A percentile compares a stretch with the other conserved stretches of the same genome.
Evolutionary conservation across 2,888 invertebrate genomes (phyloP).

Genomic region (Andrena praecox): DNA sequence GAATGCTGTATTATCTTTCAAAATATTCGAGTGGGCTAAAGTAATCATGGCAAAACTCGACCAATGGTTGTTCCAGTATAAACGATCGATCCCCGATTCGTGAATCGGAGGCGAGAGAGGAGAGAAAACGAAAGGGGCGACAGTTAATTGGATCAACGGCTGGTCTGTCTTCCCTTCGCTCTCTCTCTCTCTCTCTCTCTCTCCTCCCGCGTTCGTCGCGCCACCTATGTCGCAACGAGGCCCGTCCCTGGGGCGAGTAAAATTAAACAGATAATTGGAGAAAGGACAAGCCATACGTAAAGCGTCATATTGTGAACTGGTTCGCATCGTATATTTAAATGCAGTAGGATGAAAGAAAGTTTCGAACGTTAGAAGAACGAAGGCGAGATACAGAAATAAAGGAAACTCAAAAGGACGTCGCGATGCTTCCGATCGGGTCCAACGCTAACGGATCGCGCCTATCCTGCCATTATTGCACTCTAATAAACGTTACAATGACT

Average conservation of each 20-base stretch:
- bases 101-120: too few relatives aligned
- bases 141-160: too few relatives aligned
- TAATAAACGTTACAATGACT: conserved; percentile 26
- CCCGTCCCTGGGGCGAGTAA: conserved; percentile 34
- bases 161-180: not conserved
- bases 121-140: too few relatives aligned
- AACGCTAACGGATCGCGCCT: conserved; percentile 16
- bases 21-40: conserved; percentile 10
- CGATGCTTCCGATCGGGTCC: conserved; percentile 13
- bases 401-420: conserved; percentile 17
- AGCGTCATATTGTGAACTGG: conserved; percentile 27
- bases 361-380: conserved; percentile 34
- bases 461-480: conserved; percentile 51
- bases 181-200: conserved; percentile 50
- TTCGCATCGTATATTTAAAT: conserved; percentile 59
- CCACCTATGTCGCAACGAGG: conserved; percentile 34
- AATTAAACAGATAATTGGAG: conserved; percentile 25
- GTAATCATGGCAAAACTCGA: not conserved
- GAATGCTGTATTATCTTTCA: not conserved
- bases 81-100: too few relatives aligned
- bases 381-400: conserved; percentile 35
- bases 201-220: conserved; percentile 56
- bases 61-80: too few relatives aligned
- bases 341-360: conserved; percentile 52
- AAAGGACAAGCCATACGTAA: conserved; percentile 41